Percentiles rank a stretch among this genome's conserved stretches.
phyloP scores from a whole-genome alignment of 1,140 invertebrate genomes.

The Melanaphis sacchari region DNA sequence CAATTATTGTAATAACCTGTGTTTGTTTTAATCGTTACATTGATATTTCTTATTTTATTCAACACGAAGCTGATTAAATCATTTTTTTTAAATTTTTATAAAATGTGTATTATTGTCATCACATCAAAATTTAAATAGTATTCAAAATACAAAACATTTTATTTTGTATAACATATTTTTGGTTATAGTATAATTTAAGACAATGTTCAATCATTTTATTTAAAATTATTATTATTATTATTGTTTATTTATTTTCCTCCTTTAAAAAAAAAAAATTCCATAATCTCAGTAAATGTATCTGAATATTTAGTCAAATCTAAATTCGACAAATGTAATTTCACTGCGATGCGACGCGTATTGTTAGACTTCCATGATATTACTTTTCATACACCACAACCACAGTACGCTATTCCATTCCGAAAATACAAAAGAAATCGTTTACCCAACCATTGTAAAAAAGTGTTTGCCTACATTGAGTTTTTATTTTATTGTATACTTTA shows the following conservation, averaged over 20 bases:
- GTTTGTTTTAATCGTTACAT: neutral
- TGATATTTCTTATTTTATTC: neutral
- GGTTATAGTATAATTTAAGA: neutral
- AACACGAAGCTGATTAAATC: neutral
- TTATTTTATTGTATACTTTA: neutral
- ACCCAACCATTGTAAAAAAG: neutral
- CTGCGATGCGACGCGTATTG: neutral
- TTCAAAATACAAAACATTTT: neutral
- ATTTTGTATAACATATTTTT: neutral
- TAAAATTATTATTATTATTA: neutral
- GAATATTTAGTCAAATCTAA: slow-evolving; percentile 4
- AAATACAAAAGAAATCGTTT: neutral
- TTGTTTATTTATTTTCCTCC: neutral
- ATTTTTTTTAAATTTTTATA: neutral
- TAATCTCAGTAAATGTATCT: neutral
- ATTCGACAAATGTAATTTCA: slow-evolving; percentile 15
- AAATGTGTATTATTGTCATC: neutral
- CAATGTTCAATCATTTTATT: neutral
- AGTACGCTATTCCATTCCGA: slow-evolving; percentile 20
- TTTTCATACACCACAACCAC: slow-evolving; percentile 1
- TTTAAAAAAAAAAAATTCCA: neutral
- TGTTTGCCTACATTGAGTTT: slow-evolving; percentile 18
- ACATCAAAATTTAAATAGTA: neutral
- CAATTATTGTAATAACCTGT: neutral
- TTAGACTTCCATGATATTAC: neutral